A percentile compares a stretch with the other conserved stretches of the same genome.
These are phyloP conservation scores for Brachionus koreanus DNA, from an alignment of 1,140 invertebrate species.

Conservation along the genomic window DNA sequence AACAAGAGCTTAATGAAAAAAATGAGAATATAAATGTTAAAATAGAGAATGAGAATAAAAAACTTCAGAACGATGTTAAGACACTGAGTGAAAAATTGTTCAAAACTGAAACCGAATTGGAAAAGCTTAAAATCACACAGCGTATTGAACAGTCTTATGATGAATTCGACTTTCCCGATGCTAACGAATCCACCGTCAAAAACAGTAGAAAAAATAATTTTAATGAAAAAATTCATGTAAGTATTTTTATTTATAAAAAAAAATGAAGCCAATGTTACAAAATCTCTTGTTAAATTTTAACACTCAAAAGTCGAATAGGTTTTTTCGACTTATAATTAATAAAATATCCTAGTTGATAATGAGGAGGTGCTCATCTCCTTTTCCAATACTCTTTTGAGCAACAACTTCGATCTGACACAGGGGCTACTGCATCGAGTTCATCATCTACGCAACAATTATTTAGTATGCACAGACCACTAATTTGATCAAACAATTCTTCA, in stretches of 20 bases:
- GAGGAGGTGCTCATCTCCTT: too few relatives aligned
- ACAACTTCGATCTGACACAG: too few relatives aligned
- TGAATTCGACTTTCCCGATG: background rate
- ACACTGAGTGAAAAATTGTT: background rate
- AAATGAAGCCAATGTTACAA: too few relatives aligned
- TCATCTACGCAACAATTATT: too few relatives aligned
- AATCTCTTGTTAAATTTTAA: too few relatives aligned
- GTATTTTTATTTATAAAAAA: background rate
- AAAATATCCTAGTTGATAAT: too few relatives aligned
- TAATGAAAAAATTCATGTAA: constrained; percentile 39
- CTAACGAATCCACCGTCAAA: background rate
- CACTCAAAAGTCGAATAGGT: too few relatives aligned
- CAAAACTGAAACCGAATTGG: constrained; percentile 38
- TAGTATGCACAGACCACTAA: too few relatives aligned
- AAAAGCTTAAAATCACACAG: constrained; percentile 8
- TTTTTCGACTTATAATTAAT: too few relatives aligned
- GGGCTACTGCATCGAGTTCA: too few relatives aligned
- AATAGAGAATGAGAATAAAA: constrained; percentile 39
- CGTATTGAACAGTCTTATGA: constrained; percentile 18
- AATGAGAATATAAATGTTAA: constrained; percentile 18
- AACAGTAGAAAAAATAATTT: background rate
- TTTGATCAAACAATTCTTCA: too few relatives aligned
- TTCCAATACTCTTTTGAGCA: too few relatives aligned
- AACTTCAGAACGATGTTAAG: constrained; percentile 3
- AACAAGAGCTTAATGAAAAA: constrained; percentile 17